A percentile compares a stretch with the other conserved stretches of the same genome.
phyloP scores from a whole-genome alignment of 2,797 vertebrate species.

The Lutjanus campechanus region DNA sequence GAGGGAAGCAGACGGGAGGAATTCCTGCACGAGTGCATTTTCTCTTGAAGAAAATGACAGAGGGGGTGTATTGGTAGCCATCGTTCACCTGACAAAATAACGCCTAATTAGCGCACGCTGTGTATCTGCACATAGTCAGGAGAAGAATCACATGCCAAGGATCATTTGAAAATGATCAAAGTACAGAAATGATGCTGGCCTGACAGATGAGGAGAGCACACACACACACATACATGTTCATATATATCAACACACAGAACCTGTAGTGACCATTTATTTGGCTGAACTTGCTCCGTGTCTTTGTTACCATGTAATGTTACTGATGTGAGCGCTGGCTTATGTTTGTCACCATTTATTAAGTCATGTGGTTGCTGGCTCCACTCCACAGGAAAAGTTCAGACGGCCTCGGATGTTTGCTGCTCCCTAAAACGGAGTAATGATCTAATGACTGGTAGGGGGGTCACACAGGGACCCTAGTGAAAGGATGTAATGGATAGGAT shows the following conservation, averaged over 20 bases:
- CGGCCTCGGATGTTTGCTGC: constrained; percentile 58
- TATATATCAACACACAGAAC: constrained; percentile 6
- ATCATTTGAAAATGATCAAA: constrained; percentile 58
- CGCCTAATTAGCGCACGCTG: constrained; percentile 56
- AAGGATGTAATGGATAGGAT: constrained; percentile 64
- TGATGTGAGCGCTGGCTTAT: constrained; percentile 57
- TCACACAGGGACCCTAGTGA: constrained; percentile 32
- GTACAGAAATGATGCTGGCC: constrained; percentile 14
- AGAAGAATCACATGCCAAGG: constrained; percentile 46
- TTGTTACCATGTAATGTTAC: constrained; percentile 21
- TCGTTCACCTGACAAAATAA: constrained; percentile 64
- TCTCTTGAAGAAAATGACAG: constrained; percentile 62
- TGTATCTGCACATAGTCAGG: constrained; percentile 14
- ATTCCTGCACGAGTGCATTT: constrained; percentile 62
- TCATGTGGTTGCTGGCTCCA: constrained; percentile 65
- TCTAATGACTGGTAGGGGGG: constrained; percentile 54
- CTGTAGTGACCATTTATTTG: constrained; percentile 48
- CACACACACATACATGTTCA: neutral
- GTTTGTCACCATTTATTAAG: constrained; percentile 79
- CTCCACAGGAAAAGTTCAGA: constrained; percentile 62
- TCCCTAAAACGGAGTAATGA: constrained; percentile 57
- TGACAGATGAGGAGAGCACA: constrained; percentile 28
- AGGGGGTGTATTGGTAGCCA: constrained; percentile 48
- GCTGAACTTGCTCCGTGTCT: constrained; percentile 53
- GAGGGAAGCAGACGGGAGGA: constrained; percentile 63